phyloP scores from a whole-genome alignment of 2,113 vertebrate species.

The Mus pahari region DNA sequence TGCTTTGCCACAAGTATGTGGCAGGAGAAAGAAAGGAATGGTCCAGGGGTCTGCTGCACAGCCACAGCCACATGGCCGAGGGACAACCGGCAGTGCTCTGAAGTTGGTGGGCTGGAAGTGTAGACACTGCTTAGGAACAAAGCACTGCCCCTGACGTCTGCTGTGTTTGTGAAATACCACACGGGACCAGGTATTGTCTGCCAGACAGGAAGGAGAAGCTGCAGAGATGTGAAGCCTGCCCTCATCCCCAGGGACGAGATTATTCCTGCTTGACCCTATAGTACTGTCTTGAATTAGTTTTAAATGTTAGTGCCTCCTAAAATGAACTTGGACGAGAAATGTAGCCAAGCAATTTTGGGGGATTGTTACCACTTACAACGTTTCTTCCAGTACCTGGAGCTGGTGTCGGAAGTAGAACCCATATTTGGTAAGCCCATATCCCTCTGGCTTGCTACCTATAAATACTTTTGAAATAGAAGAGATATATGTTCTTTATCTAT shows the following conservation, averaged over 20 bases:
- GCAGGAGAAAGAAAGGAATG: conserved; percentile 41
- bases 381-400: background rate
- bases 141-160: background rate
- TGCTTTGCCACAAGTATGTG: conserved; percentile 22
- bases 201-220: background rate
- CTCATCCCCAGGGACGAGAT: background rate
- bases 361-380: background rate
- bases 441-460: background rate
- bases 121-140: background rate
- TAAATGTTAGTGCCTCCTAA: conserved; percentile 35
- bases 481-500: background rate
- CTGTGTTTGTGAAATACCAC: background rate
- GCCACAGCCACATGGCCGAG: conserved; percentile 38
- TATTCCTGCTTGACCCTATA: background rate
- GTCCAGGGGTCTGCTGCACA: conserved; percentile 44
- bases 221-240: background rate
- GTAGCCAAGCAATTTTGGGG: conserved; percentile 36
- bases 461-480: background rate
- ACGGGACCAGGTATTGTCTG: background rate
- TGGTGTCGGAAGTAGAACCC: too few species aligned
- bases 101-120: accelerated
- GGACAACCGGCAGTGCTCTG: background rate
- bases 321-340: conserved; percentile 57
- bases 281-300: conserved; percentile 53
- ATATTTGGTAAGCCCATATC: background rate